Percentiles rank a stretch among this genome's conserved stretches.
Conservation (phyloP, 1,140 invertebrate genomes). For the Trinorchestia longiramus region DNA sequence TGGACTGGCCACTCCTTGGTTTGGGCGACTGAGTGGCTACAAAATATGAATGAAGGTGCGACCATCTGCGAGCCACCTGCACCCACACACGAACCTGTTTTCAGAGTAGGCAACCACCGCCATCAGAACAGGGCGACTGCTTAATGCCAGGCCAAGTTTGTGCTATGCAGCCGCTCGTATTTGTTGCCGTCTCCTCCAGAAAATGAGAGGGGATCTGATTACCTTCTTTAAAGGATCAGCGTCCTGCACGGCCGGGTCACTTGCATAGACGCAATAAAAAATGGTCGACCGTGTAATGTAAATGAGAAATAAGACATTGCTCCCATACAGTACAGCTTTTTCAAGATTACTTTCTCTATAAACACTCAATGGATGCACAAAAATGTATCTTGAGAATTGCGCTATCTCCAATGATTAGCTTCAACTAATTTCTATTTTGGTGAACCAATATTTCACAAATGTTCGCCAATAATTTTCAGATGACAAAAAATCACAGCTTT, state of each 20-base stretch:
- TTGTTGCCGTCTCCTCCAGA: background rate
- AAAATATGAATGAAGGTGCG: constrained; percentile 33
- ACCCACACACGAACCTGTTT: constrained; percentile 9
- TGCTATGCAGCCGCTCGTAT: background rate
- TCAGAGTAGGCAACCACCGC: background rate
- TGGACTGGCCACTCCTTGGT: constrained; percentile 3
- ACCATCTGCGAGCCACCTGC: constrained; percentile 13
- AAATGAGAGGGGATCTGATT: background rate
- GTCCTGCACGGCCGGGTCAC: background rate
- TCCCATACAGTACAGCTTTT: background rate
- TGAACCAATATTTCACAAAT: background rate
- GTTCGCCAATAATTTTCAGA: background rate
- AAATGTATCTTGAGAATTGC: background rate
- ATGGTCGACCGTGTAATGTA: background rate
- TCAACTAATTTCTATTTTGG: background rate
- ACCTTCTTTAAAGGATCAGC: background rate
- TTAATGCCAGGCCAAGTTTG: background rate
- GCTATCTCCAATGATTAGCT: background rate
- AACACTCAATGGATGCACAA: background rate
- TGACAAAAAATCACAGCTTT: background rate
- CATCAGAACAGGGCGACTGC: background rate
- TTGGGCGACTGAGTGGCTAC: background rate
- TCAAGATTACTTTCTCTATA: background rate
- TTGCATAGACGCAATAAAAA: background rate
- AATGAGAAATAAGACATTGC: background rate